Evolutionary conservation across 2,797 vertebrate genomes (phyloP), one percentile per base, ranked within the genome.

Genomic region (Chloroceryle inda): DNA sequence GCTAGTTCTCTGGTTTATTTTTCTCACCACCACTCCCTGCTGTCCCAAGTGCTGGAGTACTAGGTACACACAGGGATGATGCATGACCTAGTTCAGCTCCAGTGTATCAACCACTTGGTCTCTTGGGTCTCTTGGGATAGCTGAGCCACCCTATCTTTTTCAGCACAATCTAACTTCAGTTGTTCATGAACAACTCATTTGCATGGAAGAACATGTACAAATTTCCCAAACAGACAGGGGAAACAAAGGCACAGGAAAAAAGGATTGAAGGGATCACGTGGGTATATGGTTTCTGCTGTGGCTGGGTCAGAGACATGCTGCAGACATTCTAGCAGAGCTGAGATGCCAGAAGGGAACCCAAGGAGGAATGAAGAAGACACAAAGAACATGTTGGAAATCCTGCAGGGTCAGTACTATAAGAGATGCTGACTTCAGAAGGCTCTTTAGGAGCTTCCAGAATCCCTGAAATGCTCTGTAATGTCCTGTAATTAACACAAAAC

Each of bases 321-420:
- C 14, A 62, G 42, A 42, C 3, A 0, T 66, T 74, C 61, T 63
- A 55, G 38, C 50, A 77, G 50, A 73, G 66, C 50, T 74, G 64
- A 71, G 68, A 62, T 53, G 49, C 13, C 80, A 80, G 61, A 64
- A 61, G 21, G 40, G 37, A 94, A 45, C 8, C 18, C 31, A 67
- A 75, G 6, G 40, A 88, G 42, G 69, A 78, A 56, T 0, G 5
- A 8, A 61, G 62, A 62, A 53, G n/a, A 58, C 6, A 10, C 37
- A 86, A 84, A 86, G 17, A 56, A 13, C 21, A 21, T 58, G 45
- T 10, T 69, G 52, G 59, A 85, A 94, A 83, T 77, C 37, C 49
- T 67, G 66, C 79, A 67, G 56, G 1, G 31, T 77, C 76, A 77
- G 68, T 50, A 64, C 45, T 40, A 13, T 55, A 73, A 73, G 59